Evolutionary conservation across 2,797 vertebrate genomes (phyloP).

Genomic region (Labeo calbasu): DNA sequence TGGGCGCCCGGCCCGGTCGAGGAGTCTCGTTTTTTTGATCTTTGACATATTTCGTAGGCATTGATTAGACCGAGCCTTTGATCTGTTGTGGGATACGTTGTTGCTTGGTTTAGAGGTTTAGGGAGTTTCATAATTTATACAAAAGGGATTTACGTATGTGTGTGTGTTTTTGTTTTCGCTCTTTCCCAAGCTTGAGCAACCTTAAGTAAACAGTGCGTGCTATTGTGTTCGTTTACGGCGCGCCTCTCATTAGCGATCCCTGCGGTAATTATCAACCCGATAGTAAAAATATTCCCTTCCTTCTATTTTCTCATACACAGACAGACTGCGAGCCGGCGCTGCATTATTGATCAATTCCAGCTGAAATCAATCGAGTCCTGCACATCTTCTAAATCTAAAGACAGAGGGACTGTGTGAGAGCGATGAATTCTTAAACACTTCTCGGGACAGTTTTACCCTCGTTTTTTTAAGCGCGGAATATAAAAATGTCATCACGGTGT

Average conservation of each 20-base stretch:
- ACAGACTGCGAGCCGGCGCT: slow-evolving; percentile 13
- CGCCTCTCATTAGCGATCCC: slow-evolving; percentile 77
- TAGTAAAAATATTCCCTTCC: slow-evolving; percentile 44
- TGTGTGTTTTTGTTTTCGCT: slow-evolving; percentile 38
- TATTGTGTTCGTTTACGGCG: slow-evolving; percentile 80
- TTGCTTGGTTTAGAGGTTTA: slow-evolving; percentile 71
- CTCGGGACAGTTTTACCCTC: slow-evolving; percentile 17
- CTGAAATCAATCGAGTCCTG: slow-evolving; percentile 17
- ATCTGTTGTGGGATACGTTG: slow-evolving; percentile 72
- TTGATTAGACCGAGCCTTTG: slow-evolving; percentile 79
- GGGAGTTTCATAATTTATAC: slow-evolving; percentile 85
- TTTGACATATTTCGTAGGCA: slow-evolving; percentile 74
- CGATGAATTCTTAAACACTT: slow-evolving; percentile 39
- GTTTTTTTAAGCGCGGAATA: slow-evolving; percentile 31
- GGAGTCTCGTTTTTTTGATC: slow-evolving; percentile 71
- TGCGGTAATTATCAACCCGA: slow-evolving; percentile 76
- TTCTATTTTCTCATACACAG: slow-evolving; percentile 7
- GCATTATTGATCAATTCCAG: slow-evolving; percentile 44
- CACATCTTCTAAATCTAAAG: slow-evolving; percentile 34
- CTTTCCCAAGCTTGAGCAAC: slow-evolving; percentile 70
- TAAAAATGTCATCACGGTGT: slow-evolving; percentile 43
- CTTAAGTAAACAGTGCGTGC: slow-evolving; percentile 78
- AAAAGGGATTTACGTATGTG: slow-evolving; percentile 73
- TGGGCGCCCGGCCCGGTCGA: slow-evolving; percentile 60
- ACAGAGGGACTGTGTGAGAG: slow-evolving; percentile 16